A percentile compares a stretch with the other conserved stretches of the same genome.
These are phyloP conservation scores for Pteropus alecto DNA, from an alignment of 2,113 vertebrate species.

Conservation along the genomic window DNA sequence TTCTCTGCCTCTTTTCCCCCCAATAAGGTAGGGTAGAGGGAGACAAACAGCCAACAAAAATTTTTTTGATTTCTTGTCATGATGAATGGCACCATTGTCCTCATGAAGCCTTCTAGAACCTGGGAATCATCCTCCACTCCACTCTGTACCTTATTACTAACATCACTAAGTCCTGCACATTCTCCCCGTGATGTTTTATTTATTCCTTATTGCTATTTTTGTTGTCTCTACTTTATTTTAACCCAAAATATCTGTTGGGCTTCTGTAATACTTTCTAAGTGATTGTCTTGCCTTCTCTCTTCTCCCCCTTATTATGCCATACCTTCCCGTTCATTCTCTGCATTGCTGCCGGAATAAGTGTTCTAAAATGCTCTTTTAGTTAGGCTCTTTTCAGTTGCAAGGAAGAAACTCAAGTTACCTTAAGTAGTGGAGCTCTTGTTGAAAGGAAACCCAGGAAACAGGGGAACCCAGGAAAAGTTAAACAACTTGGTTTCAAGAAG, in stretches of 20 bases:
- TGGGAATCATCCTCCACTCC: neutral
- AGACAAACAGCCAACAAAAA: neutral
- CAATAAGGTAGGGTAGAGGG: neutral
- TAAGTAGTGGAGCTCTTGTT: constrained; percentile 30
- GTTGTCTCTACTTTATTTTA: constrained; percentile 4
- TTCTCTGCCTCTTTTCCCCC: neutral
- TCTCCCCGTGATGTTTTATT: constrained; percentile 14
- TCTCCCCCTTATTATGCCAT: neutral
- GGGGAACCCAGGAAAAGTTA: constrained; percentile 32
- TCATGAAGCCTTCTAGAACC: neutral
- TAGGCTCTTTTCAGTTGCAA: constrained; percentile 31
- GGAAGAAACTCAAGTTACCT: constrained; percentile 46
- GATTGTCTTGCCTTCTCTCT: neutral
- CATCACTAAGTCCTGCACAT: neutral
- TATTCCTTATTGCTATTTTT: neutral
- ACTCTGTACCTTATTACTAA: neutral
- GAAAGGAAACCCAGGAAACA: constrained; percentile 4
- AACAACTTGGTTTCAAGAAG: constrained; percentile 36
- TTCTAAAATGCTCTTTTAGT: constrained; percentile 57
- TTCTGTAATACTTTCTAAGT: constrained; percentile 9
- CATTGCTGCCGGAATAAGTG: neutral
- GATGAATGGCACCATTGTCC: neutral
- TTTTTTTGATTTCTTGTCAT: neutral
- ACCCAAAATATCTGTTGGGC: neutral
- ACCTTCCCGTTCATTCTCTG: constrained; percentile 10